These are phyloP conservation scores for Corythoichthys intestinalis DNA, from an alignment of 2,113 vertebrate species.

Conservation along the genomic window DNA sequence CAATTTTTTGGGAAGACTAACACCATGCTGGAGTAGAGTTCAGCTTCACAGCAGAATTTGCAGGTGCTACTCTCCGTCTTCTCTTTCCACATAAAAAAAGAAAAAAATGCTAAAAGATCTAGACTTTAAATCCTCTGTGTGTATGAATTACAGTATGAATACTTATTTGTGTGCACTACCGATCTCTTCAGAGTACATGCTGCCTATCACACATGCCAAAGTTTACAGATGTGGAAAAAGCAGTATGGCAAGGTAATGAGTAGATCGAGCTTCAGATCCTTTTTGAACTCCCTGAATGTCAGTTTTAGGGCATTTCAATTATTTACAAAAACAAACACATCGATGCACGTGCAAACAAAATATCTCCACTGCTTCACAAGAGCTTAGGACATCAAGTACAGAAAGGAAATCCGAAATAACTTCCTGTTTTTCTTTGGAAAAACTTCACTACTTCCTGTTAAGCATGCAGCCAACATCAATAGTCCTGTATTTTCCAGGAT, in stretches of 20 bases:
- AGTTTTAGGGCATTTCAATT: not conserved
- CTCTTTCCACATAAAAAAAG: no score
- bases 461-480: not conserved
- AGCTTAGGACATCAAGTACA: slow-evolving; percentile 48
- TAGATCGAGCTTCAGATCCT: not conserved
- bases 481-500: no score
- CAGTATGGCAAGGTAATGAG: not conserved
- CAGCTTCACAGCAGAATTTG: not conserved
- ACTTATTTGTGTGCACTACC: not conserved
- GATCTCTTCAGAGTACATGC: not conserved
- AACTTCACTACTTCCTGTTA: slow-evolving; percentile 37
- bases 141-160: not conserved
- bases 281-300: not conserved
- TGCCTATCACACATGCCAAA: not conserved
- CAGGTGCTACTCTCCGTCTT: not conserved
- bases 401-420: slow-evolving; percentile 55
- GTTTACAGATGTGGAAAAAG: not conserved
- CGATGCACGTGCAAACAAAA: slow-evolving; percentile 46
- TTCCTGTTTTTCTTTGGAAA: slow-evolving; percentile 60
- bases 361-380: slow-evolving; percentile 21
- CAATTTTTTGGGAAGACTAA: not conserved
- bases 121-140: not conserved
- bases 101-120: not conserved
- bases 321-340: slow-evolving; percentile 1
- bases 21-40: not conserved